A percentile compares a stretch with the other conserved stretches of the same genome.
These are phyloP conservation scores for Pachypeltis micranthus DNA, from an alignment of 1,140 invertebrate species.

Conservation along the genomic window DNA sequence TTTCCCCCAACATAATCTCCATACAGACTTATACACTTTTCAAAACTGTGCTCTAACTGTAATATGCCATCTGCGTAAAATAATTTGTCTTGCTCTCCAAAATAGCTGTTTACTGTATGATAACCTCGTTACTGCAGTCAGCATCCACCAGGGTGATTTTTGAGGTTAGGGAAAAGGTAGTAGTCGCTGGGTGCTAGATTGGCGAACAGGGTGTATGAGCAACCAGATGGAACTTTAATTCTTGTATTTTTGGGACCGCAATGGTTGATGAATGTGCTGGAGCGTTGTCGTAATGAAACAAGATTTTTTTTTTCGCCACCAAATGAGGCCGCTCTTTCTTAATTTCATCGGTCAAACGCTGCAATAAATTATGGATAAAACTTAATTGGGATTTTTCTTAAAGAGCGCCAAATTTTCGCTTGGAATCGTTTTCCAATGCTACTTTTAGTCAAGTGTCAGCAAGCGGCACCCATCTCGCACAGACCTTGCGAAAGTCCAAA, in stretches of 20 bases:
- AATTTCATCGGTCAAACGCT: constrained; percentile 7
- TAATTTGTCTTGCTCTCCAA: constrained; percentile 7
- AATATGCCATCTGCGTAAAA: no score
- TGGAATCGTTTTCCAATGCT: neutral
- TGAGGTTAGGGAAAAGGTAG: constrained; percentile 28
- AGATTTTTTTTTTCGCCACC: constrained; percentile 15
- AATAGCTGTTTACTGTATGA: constrained; percentile 13
- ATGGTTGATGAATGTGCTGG: constrained; percentile 25
- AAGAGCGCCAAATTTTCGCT: neutral
- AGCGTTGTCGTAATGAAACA: constrained; percentile 33
- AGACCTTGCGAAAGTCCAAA: neutral
- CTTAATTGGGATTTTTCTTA: neutral
- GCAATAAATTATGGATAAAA: constrained; percentile 6
- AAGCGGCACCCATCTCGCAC: neutral
- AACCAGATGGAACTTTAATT: constrained; percentile 28
- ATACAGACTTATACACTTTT: constrained; percentile 25
- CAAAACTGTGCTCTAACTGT: constrained; percentile 24
- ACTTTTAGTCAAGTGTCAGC: neutral
- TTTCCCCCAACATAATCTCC: constrained; percentile 27
- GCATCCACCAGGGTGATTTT: constrained; percentile 21
- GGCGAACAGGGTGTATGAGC: constrained; percentile 31
- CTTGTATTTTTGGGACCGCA: constrained; percentile 18
- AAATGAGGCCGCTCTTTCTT: neutral
- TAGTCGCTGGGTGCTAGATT: constrained; percentile 32
- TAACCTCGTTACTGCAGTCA: constrained; percentile 16